phyloP scores from a whole-genome alignment of 2,797 vertebrate species.

The Myripristis jacobus region DNA sequence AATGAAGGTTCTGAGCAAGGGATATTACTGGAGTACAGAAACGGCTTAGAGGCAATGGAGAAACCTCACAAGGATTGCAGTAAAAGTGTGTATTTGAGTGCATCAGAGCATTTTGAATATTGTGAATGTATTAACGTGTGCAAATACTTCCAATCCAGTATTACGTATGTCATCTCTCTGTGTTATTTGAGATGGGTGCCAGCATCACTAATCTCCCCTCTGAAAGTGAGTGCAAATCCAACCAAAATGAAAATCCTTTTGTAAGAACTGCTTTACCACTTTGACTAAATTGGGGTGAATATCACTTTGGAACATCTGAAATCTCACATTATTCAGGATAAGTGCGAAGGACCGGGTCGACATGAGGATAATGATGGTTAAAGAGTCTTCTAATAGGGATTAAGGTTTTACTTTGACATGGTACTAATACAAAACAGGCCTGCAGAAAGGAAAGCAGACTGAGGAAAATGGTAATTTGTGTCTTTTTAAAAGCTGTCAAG shows the following conservation, averaged over 20 bases:
- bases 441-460: neutral
- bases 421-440: conserved; percentile 27
- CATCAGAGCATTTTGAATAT: neutral
- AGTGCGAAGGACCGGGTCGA: conserved; percentile 17
- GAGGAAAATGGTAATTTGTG: neutral
- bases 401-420: conserved; percentile 10
- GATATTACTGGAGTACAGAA: neutral
- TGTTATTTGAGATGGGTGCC: conserved; percentile 23
- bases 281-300: conserved; percentile 36
- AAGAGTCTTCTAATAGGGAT: conserved; percentile 25
- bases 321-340: conserved; percentile 18
- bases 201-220: conserved; percentile 25
- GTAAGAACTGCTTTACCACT: conserved; percentile 39
- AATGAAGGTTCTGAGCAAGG: too few species aligned
- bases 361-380: conserved; percentile 19
- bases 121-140: conserved; percentile 5
- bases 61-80: neutral
- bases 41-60: neutral
- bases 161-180: neutral
- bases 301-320: conserved; percentile 41
- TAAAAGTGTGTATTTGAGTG: neutral
- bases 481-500: conserved; percentile 2
- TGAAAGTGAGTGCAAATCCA: conserved; percentile 48
- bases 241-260: conserved; percentile 29
- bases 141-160: neutral